These are phyloP conservation scores for Smutsia temminckii DNA, from an alignment of 2,797 vertebrate genomes.

Conservation along the genomic window DNA sequence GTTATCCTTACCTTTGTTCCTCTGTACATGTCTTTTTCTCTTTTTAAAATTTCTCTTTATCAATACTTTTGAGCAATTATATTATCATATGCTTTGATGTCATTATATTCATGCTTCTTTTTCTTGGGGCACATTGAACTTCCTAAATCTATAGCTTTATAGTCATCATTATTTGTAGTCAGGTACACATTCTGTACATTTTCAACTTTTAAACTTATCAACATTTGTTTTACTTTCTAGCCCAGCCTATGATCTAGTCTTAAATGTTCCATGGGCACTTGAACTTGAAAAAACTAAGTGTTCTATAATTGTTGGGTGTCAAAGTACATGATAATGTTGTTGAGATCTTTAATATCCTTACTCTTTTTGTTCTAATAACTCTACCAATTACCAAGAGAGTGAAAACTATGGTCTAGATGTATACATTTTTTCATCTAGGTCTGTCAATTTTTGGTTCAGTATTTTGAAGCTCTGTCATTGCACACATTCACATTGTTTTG, in stretches of 20 bases:
- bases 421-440: background rate
- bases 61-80: background rate
- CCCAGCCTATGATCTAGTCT: background rate
- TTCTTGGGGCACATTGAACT: background rate
- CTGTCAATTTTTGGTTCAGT: background rate
- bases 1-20: background rate
- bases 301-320: background rate
- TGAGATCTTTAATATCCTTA: background rate
- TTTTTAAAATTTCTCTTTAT: constrained; percentile 17
- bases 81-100: background rate
- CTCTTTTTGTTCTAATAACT: background rate
- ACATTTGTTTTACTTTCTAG: background rate
- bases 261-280: background rate
- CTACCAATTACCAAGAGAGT: background rate
- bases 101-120: constrained; percentile 26
- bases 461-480: background rate
- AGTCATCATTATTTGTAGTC: background rate
- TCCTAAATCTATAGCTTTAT: constrained; percentile 21
- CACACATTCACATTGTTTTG: constrained; percentile 3
- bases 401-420: background rate
- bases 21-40: background rate
- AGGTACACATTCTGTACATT: background rate
- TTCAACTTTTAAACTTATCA: background rate
- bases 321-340: background rate
- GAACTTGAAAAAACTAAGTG: background rate